Conservation (phyloP, 2,113 vertebrate species). For the Mus pahari region DNA sequence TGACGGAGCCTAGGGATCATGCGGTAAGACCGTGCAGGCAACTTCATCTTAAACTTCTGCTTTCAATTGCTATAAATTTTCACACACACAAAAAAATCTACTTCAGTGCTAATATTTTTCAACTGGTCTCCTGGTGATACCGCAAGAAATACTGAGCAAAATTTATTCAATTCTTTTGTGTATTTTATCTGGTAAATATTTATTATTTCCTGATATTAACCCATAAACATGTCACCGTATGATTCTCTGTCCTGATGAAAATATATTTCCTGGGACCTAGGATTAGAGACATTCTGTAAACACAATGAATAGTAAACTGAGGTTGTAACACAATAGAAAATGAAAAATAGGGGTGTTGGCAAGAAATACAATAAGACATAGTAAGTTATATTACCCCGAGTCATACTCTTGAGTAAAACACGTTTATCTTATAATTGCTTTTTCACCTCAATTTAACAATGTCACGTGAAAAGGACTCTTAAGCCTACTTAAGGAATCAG, state of each 20-base stretch:
- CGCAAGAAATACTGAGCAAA: constrained; percentile 57
- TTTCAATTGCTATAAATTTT: constrained; percentile 72
- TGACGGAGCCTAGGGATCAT: constrained; percentile 54
- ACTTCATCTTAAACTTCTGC: constrained; percentile 64
- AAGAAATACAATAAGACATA: constrained; percentile 52
- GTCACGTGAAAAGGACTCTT: constrained; percentile 1
- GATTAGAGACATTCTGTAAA: constrained; percentile 54
- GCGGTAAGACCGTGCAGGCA: background rate
- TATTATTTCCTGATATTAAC: constrained; percentile 75
- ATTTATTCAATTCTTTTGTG: constrained; percentile 72
- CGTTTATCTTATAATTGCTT: constrained; percentile 40
- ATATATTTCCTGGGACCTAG: constrained; percentile 47
- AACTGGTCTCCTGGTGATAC: constrained; percentile 67
- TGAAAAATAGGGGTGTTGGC: constrained; percentile 56
- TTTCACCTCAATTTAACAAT: constrained; percentile 48
- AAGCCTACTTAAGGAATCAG: background rate
- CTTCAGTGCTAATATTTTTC: constrained; percentile 67
- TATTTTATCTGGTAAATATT: constrained; percentile 74
- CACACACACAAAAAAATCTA: constrained; percentile 62
- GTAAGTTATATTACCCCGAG: constrained; percentile 13
- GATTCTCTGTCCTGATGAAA: constrained; percentile 66
- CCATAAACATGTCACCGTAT: constrained; percentile 70
- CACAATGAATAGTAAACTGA: constrained; percentile 72
- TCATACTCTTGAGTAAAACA: constrained; percentile 41
- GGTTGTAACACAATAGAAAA: constrained; percentile 62